phyloP scores from a whole-genome alignment of 2,797 vertebrate genomes.

The Botia kubotai region DNA sequence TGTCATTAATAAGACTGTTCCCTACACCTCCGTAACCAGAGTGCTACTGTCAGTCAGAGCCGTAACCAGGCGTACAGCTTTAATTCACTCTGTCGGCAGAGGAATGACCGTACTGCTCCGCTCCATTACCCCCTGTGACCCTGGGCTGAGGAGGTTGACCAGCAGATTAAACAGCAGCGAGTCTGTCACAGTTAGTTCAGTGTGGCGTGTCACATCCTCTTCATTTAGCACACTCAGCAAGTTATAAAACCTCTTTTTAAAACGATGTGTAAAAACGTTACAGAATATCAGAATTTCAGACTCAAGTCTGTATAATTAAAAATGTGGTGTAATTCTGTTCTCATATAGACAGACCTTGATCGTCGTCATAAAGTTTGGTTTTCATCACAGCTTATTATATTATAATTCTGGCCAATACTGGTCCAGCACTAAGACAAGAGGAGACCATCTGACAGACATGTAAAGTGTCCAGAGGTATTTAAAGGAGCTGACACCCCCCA shows the following conservation, averaged over 20 bases:
- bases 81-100: conserved; percentile 53
- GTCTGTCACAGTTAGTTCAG: conserved; percentile 11
- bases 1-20: conserved; percentile 46
- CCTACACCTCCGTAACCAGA: conserved; percentile 26
- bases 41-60: conserved; percentile 52
- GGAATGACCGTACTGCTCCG: conserved; percentile 47
- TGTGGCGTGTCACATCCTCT: conserved; percentile 11
- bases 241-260: conserved; percentile 14
- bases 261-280: not conserved
- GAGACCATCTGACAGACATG: not conserved
- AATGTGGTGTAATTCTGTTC: not conserved
- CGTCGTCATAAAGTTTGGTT: not conserved
- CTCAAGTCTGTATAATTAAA: not conserved
- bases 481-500: no score
- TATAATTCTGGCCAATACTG: not conserved
- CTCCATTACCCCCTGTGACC: conserved; percentile 58
- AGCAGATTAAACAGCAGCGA: conserved; percentile 26
- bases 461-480: no score
- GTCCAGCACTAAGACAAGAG: not conserved
- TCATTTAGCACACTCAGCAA: conserved; percentile 35
- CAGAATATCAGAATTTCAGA: not conserved
- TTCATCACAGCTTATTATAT: not conserved
- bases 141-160: conserved; percentile 28
- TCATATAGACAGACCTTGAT: not conserved
- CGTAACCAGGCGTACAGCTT: conserved; percentile 50